These are phyloP conservation scores for Gallinago nigripennis DNA, from an alignment of 2,797 vertebrate species.

Conservation along the genomic window DNA sequence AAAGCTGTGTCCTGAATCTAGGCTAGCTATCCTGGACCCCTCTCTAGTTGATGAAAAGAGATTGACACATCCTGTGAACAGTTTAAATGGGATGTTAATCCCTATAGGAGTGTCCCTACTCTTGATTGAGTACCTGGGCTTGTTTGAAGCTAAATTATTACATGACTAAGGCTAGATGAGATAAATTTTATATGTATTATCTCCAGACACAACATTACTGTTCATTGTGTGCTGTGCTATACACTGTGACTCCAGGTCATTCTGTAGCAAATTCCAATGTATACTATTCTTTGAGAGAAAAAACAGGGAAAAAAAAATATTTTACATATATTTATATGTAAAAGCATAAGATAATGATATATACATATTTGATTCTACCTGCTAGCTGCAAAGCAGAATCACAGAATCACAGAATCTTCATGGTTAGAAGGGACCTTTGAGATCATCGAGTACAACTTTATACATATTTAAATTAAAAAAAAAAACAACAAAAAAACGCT, in stretches of 20 bases:
- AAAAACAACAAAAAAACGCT: not conserved
- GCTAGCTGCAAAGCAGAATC: not conserved
- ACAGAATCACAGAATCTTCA: no score
- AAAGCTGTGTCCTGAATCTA: not conserved
- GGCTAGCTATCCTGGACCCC: not conserved
- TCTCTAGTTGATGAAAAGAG: not conserved
- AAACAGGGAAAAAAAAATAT: not conserved
- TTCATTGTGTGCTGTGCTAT: not conserved
- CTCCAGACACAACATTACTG: not conserved
- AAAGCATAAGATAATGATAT: not conserved
- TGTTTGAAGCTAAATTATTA: not conserved
- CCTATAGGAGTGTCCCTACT: not conserved
- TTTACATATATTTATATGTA: accelerated
- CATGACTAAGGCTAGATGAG: not conserved
- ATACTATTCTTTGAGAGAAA: not conserved
- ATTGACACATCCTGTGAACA: not conserved
- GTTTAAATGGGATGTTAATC: not conserved
- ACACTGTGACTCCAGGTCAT: not conserved
- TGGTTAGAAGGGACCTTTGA: no score
- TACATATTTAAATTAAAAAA: not conserved
- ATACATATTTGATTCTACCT: not conserved
- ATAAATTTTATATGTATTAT: not conserved
- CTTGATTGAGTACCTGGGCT: not conserved
- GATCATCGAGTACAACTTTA: not conserved
- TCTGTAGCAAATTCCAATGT: not conserved